phyloP scores from a whole-genome alignment of 1,140 invertebrate genomes.

The Dysdera silvatica region DNA sequence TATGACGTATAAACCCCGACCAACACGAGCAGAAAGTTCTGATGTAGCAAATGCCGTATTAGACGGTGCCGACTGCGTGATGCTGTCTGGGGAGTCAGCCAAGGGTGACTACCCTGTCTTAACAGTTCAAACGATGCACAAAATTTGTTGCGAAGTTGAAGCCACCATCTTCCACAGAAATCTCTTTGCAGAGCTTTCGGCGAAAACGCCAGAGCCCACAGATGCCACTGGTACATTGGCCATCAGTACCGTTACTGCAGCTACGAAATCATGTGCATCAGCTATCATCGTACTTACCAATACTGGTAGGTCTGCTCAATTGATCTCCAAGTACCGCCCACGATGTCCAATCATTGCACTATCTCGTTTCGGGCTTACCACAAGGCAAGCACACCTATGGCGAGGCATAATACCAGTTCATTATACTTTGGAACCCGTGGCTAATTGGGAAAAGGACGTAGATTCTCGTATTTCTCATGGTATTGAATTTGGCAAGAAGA shows the following conservation, averaged over 20 bases:
- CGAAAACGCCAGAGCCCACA: slow-evolving; percentile 62
- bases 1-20: slow-evolving; percentile 92
- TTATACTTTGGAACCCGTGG: no score
- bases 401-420: slow-evolving; percentile 86
- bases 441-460: no score
- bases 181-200: slow-evolving; percentile 75
- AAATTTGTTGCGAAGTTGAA: slow-evolving; percentile 95
- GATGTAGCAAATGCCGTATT: slow-evolving; percentile 95
- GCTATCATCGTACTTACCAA: slow-evolving; percentile 94
- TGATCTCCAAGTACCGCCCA: slow-evolving; percentile 89
- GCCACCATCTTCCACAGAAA: slow-evolving; percentile 91
- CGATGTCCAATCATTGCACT: slow-evolving; percentile 94
- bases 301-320: slow-evolving; percentile 77
- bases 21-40: slow-evolving; percentile 88
- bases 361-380: slow-evolving; percentile 57
- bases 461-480: no score
- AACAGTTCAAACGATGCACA: slow-evolving; percentile 70
- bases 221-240: slow-evolving; percentile 83
- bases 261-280: slow-evolving; percentile 77
- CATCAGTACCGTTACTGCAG: slow-evolving; percentile 91
- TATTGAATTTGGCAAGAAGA: no score
- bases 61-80: slow-evolving; percentile 95
- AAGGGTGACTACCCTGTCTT: slow-evolving; percentile 62
- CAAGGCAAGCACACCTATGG: slow-evolving; percentile 86
- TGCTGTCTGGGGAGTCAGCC: slow-evolving; percentile 95